phyloP scores from a whole-genome alignment of 2,797 vertebrate genomes.

The Pantherophis vulpinus region DNA sequence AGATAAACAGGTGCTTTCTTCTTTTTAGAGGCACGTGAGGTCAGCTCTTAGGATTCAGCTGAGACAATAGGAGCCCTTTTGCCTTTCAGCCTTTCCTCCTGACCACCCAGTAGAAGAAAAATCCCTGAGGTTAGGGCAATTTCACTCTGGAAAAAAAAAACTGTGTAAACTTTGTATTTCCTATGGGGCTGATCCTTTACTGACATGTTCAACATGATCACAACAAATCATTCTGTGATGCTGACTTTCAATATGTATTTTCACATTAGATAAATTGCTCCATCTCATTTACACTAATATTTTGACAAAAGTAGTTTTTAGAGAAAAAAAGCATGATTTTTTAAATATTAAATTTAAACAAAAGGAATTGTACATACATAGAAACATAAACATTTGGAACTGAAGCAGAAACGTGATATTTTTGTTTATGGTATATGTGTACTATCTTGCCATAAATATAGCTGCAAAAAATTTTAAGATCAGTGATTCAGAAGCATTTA shows the following conservation, averaged over 20 bases:
- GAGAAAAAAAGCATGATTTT: background rate
- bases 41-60: slow-evolving; percentile 62
- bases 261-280: slow-evolving; percentile 39
- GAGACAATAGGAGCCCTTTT: slow-evolving; percentile 73
- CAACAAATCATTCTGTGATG: slow-evolving; percentile 50
- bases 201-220: slow-evolving; percentile 16
- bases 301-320: slow-evolving; percentile 15
- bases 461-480: background rate
- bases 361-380: background rate
- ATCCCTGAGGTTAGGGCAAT: slow-evolving; percentile 3
- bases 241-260: slow-evolving; percentile 40
- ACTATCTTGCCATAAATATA: background rate
- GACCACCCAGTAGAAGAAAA: slow-evolving; percentile 69
- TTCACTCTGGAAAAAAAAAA: slow-evolving; percentile 32
- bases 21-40: slow-evolving; percentile 69
- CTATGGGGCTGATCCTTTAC: slow-evolving; percentile 39
- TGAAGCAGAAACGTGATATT: background rate
- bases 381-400: background rate
- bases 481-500: background rate
- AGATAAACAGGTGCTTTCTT: slow-evolving; percentile 72
- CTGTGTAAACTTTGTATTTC: slow-evolving; percentile 39
- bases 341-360: background rate
- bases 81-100: slow-evolving; percentile 73
- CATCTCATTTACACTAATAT: slow-evolving; percentile 49
- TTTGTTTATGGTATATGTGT: background rate